phyloP scores from a whole-genome alignment of 2,888 invertebrate genomes.

The Bimastos eiseni region DNA sequence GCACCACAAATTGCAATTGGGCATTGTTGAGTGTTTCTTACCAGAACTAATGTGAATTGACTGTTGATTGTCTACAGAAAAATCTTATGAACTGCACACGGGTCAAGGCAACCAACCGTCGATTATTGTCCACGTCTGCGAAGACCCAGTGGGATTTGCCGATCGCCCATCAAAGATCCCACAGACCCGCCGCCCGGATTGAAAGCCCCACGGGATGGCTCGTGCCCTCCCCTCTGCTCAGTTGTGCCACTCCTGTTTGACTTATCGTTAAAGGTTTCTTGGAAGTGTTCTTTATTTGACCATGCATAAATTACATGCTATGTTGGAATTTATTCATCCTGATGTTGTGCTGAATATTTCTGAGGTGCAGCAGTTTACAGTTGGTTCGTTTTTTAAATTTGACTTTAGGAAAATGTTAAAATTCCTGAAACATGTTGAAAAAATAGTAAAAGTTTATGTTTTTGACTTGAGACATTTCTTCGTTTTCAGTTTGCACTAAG shows the following conservation, averaged over 20 bases:
- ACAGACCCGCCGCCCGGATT: slow-evolving; percentile 28
- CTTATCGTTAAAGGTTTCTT: background rate
- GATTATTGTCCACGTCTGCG: slow-evolving; percentile 79
- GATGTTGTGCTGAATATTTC: background rate
- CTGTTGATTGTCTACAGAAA: slow-evolving; percentile 64
- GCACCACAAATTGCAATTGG: no score
- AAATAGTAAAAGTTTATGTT: background rate
- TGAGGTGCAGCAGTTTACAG: background rate
- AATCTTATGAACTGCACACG: slow-evolving; percentile 87
- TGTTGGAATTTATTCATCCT: background rate
- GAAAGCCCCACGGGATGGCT: slow-evolving; percentile 7
- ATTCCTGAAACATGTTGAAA: background rate
- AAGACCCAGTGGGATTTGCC: slow-evolving; percentile 57
- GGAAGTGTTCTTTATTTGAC: background rate
- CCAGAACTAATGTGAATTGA: background rate
- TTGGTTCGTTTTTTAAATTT: background rate
- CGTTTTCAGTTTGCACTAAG: background rate
- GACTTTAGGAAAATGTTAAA: background rate
- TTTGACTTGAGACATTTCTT: background rate
- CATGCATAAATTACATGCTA: background rate
- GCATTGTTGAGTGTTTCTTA: no score
- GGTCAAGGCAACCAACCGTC: slow-evolving; percentile 86
- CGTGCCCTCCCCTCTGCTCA: background rate
- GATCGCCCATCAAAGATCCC: slow-evolving; percentile 30
- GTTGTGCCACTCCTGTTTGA: background rate